Base-by-base conservation (phyloP, 2,797 vertebrate genomes). In the Jordanella pulchra region DNA sequence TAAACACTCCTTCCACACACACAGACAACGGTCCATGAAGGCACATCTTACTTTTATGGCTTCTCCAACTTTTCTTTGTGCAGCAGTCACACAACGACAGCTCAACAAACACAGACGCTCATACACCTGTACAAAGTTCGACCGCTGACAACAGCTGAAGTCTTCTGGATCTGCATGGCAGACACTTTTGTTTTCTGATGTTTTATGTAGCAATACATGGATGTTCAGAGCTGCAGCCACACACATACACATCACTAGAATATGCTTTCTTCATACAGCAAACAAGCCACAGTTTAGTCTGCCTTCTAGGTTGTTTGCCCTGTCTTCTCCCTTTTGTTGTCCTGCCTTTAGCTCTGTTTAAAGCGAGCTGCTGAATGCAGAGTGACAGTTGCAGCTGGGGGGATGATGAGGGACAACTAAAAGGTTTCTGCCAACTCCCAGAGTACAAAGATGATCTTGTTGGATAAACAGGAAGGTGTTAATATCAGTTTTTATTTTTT, bases 231-330 rank as follows among this genome's bases (percentile, higher is more conserved):
- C 53, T 47, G 50, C 61, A 81, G 21, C 68, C 80, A 72, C 71
- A 69, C 54, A 47, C 42, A 35, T 23, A n/a, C 45, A 67, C 11
- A 82, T 69, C 42, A 50, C 71, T 72, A 67, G 81, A 77, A 78
- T 83, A 67, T 82, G 78, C 87, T 89, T 88, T 81, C 70, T 87
- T 86, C 86, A 82, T 65, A 53, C 87, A 73, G 84, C 89, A 90
- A 89, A 91, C 88, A 89, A 85, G 87, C 89, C 88, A 7, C 87
- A 90, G 85, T 84, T 93, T 93, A 93, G 91, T 93, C 92, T 93
- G 91, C 89, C 86, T 92, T 81, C 75, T 77, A 73, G 80, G 89
- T 91, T 94, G 91, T 93, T 94, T 94, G 89, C 91, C 77, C 84
- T 76, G 85, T 90, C 87, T 89, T 92, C 89, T 84, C 77, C 83